Base-by-base conservation (phyloP, 1,140 invertebrate species). In the Bradynema listronoti region DNA sequence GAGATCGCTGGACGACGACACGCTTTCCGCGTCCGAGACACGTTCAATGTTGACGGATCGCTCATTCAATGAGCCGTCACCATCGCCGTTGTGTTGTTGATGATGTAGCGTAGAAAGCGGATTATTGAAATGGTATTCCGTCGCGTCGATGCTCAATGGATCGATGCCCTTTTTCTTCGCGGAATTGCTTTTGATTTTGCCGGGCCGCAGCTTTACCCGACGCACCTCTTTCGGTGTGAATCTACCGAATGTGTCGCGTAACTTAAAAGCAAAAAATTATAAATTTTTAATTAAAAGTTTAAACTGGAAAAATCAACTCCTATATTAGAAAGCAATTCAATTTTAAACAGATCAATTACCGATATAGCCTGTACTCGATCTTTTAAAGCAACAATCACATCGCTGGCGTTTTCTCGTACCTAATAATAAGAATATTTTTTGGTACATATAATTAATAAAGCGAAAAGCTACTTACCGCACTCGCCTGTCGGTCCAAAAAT, bases 361-460 rank as follows among this genome's bases (percentile, higher is more conserved):
- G 58, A 52, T 11, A 72, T 69, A 7, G 61, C 56, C 16, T 58
- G 54, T 14, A 71, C 45, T 58, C 52, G 53, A 9, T 72, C 72
- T 24, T 72, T 72, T 30, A 72, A 47, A 14, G 66, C 71, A 29
- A 58, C 71, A 45, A 72, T 69, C 4, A 73, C 61, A 34, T 72
- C 70, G 42, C 11, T 73, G 16, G 70, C 70, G 33, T 73, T 73
- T 39, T 71, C 70, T 42, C 57, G 58, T n/a, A 72, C 71, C 68
- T 71, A 71, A 14, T 14, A 54, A 50, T 16, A 27, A 71, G 68
- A 19, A 70, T 24, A 6, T 39, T 14, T 30, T 69, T 61, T 49
- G 60, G 50, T 14, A 32, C 24, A 27, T 58, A 47, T 43, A n/a
- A n/a, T 16, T 50, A 34, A 25, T 32, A 32, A 51, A 39, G 25